Evolutionary conservation across 2,113 vertebrate species (phyloP).

Genomic region (Laterallus jamaicensis): DNA sequence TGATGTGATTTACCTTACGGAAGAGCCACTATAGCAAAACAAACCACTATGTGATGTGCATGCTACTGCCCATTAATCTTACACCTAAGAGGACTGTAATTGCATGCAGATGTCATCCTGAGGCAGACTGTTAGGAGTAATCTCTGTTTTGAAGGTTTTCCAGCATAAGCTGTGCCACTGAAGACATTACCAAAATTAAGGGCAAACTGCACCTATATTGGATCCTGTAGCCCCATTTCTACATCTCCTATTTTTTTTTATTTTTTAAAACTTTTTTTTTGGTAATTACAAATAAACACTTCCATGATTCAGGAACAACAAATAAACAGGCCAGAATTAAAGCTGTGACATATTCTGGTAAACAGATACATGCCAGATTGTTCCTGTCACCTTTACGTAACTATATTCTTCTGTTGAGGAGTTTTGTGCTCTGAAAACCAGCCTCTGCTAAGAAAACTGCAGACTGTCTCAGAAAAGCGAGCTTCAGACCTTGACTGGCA

Average conservation of each 20-base stretch:
- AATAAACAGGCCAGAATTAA: neutral
- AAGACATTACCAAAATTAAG: neutral
- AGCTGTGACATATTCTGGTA: neutral
- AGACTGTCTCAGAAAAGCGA: neutral
- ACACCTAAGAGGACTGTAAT: neutral
- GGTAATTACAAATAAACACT: neutral
- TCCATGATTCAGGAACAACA: neutral
- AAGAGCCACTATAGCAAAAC: neutral
- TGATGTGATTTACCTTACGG: neutral
- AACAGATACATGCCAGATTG: neutral
- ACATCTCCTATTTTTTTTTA: neutral
- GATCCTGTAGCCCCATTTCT: neutral
- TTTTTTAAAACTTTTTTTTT: neutral
- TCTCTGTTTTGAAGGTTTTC: neutral
- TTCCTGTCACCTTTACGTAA: neutral
- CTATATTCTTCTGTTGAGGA: neutral
- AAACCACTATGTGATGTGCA: neutral
- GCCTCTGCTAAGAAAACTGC: neutral
- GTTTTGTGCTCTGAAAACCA: neutral
- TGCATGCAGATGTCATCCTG: neutral
- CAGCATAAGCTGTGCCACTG: neutral
- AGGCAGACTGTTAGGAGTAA: neutral
- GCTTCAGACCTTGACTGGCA: neutral
- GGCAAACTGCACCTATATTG: neutral
- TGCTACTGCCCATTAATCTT: neutral